These are phyloP conservation scores for Hesperia comma DNA, from an alignment of 2,888 invertebrate species.

Conservation along the genomic window DNA sequence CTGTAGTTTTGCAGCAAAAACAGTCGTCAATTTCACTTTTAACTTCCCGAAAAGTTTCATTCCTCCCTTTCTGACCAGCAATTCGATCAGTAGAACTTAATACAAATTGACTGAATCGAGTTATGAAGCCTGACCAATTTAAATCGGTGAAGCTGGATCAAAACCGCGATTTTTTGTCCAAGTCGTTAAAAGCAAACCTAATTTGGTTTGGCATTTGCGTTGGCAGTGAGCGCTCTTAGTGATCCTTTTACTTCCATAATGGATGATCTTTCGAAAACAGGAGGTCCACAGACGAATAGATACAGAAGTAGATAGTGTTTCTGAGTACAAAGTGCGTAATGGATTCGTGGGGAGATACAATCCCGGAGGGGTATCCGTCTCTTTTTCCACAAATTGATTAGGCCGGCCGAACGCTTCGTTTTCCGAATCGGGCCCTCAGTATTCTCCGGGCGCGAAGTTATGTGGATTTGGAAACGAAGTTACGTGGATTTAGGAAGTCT, in stretches of 20 bases:
- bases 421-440: conserved; percentile 15
- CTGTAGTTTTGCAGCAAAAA: too few relatives aligned
- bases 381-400: conserved; percentile 59
- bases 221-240: conserved; percentile 42
- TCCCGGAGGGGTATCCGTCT: conserved; percentile 59
- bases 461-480: not conserved
- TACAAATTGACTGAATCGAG: too few relatives aligned
- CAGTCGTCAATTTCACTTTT: too few relatives aligned
- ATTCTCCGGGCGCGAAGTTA: conserved; percentile 17
- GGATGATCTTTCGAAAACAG: conserved; percentile 69
- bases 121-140: not conserved
- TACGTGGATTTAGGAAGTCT: not conserved
- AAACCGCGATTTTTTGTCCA: conserved; percentile 7
- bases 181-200: conserved; percentile 43
- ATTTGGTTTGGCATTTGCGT: too few relatives aligned
- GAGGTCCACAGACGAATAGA: conserved; percentile 58
- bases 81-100: too few relatives aligned
- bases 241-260: conserved; percentile 65
- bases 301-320: conserved; percentile 59
- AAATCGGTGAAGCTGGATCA: too few relatives aligned
- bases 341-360: conserved; percentile 56
- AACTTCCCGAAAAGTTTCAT: too few relatives aligned
- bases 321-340: conserved; percentile 60
- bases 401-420: conserved; percentile 35
- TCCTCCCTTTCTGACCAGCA: too few relatives aligned